Conservation (phyloP, 2,888 invertebrate genomes). For the Dynastes tityus region DNA sequence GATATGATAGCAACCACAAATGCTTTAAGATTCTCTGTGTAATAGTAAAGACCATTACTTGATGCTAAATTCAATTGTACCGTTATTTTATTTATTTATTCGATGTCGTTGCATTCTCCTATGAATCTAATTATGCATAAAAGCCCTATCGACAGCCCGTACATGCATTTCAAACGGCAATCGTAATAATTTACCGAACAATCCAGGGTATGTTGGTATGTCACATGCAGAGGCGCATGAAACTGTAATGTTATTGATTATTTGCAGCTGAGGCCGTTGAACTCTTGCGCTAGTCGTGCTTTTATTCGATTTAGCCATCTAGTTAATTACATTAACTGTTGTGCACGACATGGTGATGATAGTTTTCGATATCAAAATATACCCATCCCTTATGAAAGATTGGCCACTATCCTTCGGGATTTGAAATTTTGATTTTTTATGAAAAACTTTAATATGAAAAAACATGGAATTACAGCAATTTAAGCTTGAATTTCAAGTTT, state of each 20-base stretch:
- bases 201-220: slow-evolving; percentile 21
- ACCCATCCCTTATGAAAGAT: too few species aligned
- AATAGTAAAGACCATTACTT: too few species aligned
- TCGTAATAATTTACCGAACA: slow-evolving; percentile 14
- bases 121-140: not conserved
- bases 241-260: slow-evolving; percentile 40
- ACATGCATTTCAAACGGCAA: slow-evolving; percentile 14
- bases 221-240: slow-evolving; percentile 15
- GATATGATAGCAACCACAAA: too few species aligned
- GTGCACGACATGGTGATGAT: not conserved
- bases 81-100: too few species aligned
- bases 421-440: too few species aligned
- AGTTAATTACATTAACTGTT: slow-evolving; percentile 34
- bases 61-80: too few species aligned
- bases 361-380: too few species aligned
- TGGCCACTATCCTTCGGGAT: too few species aligned
- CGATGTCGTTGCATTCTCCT: not conserved
- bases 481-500: too few species aligned
- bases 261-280: slow-evolving; percentile 31
- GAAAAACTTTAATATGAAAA: not conserved
- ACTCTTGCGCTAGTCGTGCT: slow-evolving; percentile 11
- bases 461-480: too few species aligned
- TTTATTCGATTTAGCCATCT: slow-evolving; percentile 42
- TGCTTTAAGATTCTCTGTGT: too few species aligned
- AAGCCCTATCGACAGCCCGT: not conserved